Base-by-base conservation (phyloP, 2,888 invertebrate genomes). In the Tenthredo scrophulariae region DNA sequence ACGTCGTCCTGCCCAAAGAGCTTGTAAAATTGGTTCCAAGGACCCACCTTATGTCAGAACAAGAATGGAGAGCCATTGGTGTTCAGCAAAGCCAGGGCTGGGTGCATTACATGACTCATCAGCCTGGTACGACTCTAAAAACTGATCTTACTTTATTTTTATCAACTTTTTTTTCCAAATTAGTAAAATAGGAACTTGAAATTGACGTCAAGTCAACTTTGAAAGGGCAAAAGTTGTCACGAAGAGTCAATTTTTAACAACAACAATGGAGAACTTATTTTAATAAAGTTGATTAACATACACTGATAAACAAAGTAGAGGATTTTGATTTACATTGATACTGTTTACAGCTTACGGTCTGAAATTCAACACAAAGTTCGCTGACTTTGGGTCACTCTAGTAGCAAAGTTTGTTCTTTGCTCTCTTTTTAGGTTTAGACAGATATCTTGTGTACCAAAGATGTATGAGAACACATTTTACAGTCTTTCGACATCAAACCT, bases 71-170 rank as follows among this genome's bases (percentile, higher is more conserved):
- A 91, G 95, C 96, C 85, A 97, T 99, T 87, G 99, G 99, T 0
- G 98, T 99, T 0, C 98, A 98, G 93, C 99, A 99, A 93, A 98
- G 98, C 90, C 97, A 97, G 90, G 99, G 99, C 82, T 99, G 99
- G 99, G 96, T 98, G 18, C 99, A 99, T 94, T 99, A 99, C 90
- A 98, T 99, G 98, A 97, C 96, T 88, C 99, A 99, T 93, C 96
- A 97, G 90, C 99, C 99, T 92, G 98, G 98, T 97, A 94, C 91
- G 92, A 87, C 70, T n/a, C 33, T 18, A 43, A 85, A 82, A 18
- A 84, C 18, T 26, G 37, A n/a, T 79, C 50, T 79, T 74, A 37
- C 7, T 18, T 33, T 10, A n/a, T 77, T 50, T 77, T 54, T 29
- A 54, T 33, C 15, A 46, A 33, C 18, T 84, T 67, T 75, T 37